phyloP scores from a whole-genome alignment of 2,113 vertebrate species.

The Phyllostomus hastatus region DNA sequence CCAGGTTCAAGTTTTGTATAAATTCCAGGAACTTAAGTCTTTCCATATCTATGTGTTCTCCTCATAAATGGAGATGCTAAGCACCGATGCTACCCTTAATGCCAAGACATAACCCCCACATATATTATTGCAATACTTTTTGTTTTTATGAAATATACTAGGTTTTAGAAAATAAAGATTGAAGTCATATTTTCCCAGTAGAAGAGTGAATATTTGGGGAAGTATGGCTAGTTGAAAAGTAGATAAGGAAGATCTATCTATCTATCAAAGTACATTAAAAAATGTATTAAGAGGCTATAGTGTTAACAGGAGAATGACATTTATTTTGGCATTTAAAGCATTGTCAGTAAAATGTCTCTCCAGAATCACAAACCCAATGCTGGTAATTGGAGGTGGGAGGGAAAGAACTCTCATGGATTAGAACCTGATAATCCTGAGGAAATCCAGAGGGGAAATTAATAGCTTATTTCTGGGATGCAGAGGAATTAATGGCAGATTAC shows the following conservation, averaged over 20 bases:
- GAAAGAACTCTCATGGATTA: neutral
- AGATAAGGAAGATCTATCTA: neutral
- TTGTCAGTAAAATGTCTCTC: neutral
- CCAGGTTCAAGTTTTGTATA: neutral
- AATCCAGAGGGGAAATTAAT: slow-evolving; percentile 3
- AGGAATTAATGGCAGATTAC: neutral
- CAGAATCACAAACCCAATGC: neutral
- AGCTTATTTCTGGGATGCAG: neutral
- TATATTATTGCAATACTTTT: neutral
- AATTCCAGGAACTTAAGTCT: neutral
- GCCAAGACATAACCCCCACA: neutral
- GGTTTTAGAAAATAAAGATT: slow-evolving; percentile 20
- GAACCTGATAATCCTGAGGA: slow-evolving; percentile 11
- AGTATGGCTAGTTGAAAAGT: neutral
- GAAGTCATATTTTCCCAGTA: neutral
- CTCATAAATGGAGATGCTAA: neutral
- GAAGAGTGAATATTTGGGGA: neutral
- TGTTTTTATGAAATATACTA: slow-evolving; percentile 23
- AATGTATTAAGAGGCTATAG: neutral
- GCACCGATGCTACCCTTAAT: neutral
- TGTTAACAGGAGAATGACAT: neutral
- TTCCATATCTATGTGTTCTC: neutral
- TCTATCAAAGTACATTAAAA: neutral
- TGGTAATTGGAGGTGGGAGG: neutral
- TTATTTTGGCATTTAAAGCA: slow-evolving; percentile 17